Percentiles rank a stretch among this genome's conserved stretches.
Evolutionary conservation across 2,797 vertebrate genomes (phyloP).

Genomic region (Natrix natrix): DNA sequence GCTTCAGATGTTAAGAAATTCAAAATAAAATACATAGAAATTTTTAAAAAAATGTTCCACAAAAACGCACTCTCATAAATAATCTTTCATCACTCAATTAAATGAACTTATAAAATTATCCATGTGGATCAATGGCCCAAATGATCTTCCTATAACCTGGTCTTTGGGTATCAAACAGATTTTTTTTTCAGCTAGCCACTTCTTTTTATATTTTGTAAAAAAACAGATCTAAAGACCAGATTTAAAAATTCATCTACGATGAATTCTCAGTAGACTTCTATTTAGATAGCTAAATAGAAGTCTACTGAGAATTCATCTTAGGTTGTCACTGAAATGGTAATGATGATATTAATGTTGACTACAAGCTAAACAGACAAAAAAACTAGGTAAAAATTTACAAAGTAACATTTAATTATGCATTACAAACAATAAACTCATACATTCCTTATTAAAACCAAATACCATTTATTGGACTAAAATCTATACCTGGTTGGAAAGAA

Average conservation of each 20-base stretch:
- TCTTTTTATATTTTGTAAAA: not conserved
- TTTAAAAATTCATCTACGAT: not conserved
- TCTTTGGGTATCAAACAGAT: not conserved
- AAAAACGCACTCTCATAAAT: not conserved
- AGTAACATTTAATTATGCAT: not conserved
- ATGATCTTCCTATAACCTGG: not conserved
- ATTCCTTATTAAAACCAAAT: not conserved
- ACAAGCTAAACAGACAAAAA: not conserved
- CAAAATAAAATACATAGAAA: not conserved
- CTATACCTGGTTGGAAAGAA: too few species aligned
- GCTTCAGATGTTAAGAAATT: not conserved
- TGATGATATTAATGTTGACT: not conserved
- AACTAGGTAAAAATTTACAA: not conserved
- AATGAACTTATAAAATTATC: not conserved
- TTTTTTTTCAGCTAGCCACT: not conserved
- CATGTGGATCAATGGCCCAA: not conserved
- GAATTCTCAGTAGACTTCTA: too few species aligned
- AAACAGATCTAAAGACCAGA: not conserved
- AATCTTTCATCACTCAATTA: not conserved
- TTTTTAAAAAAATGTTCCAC: not conserved
- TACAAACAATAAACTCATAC: not conserved
- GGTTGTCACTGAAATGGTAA: not conserved
- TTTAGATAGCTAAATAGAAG: not conserved
- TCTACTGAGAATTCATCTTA: not conserved
- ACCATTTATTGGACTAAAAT: not conserved